Percentiles rank a stretch among this genome's conserved stretches.
Conservation (phyloP, 2,888 invertebrate genomes). For the Meteorus cinctellus region DNA sequence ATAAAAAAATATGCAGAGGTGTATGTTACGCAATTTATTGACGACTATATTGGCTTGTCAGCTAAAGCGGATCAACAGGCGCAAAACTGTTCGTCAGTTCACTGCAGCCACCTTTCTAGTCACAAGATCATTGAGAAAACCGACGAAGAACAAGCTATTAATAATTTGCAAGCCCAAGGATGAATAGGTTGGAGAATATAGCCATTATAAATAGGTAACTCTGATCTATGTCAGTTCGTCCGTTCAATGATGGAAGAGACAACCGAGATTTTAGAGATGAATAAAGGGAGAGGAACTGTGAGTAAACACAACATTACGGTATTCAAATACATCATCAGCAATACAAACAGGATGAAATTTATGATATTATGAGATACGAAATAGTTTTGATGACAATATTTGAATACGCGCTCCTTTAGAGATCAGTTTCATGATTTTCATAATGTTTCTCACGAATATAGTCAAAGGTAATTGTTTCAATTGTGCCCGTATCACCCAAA, state of each 20-base stretch:
- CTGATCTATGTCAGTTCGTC: background rate
- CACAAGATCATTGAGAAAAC: conserved; percentile 33
- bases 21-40: conserved; percentile 22
- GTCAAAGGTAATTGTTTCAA: no score
- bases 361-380: no score
- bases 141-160: conserved; percentile 26
- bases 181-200: conserved; percentile 61
- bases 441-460: no score
- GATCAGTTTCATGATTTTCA: no score
- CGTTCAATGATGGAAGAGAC: background rate
- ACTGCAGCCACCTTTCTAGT: conserved; percentile 9
- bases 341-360: no score
- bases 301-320: background rate
- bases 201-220: conserved; percentile 34
- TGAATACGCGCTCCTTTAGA: no score
- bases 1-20: conserved; percentile 14
- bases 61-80: background rate
- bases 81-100: conserved; percentile 22
- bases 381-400: no score
- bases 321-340: background rate
- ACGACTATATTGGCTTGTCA: background rate
- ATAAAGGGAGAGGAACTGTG: background rate
- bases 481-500: no score
- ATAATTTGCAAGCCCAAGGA: conserved; percentile 64
- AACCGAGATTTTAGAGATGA: background rate